Conservation (phyloP, 2,113 vertebrate genomes). For the Eudyptes chrysolophus region DNA sequence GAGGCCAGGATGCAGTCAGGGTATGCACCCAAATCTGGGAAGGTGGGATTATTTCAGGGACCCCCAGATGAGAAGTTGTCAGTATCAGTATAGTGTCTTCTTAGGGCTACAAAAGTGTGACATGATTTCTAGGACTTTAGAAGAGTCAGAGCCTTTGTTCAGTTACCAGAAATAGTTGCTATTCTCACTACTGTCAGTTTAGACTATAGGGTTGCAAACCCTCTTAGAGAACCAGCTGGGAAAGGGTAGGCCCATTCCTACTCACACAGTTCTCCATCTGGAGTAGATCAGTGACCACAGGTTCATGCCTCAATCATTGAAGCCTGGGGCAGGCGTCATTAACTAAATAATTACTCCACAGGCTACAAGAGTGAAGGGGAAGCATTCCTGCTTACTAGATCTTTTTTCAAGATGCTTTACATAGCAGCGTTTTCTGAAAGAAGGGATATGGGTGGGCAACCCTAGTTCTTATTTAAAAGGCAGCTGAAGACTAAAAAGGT, state of each 20-base stretch:
- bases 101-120: background rate
- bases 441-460: background rate
- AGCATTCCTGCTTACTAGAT: background rate
- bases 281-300: background rate
- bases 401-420: background rate
- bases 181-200: background rate
- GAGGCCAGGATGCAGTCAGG: background rate
- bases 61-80: background rate
- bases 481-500: background rate
- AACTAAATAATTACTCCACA: background rate
- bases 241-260: background rate
- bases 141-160: background rate
- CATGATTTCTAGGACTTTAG: background rate
- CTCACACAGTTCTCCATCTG: background rate
- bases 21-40: background rate
- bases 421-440: background rate
- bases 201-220: background rate
- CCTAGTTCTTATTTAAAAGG: background rate
- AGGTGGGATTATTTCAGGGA: background rate
- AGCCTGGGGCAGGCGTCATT: background rate
- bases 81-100: background rate
- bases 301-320: background rate
- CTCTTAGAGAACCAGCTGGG: background rate
- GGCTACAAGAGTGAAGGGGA: background rate
- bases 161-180: background rate